Percentiles rank a stretch among this genome's conserved stretches.
These are phyloP conservation scores for Mus spretus DNA, from an alignment of 2,797 vertebrate genomes.

Conservation along the genomic window DNA sequence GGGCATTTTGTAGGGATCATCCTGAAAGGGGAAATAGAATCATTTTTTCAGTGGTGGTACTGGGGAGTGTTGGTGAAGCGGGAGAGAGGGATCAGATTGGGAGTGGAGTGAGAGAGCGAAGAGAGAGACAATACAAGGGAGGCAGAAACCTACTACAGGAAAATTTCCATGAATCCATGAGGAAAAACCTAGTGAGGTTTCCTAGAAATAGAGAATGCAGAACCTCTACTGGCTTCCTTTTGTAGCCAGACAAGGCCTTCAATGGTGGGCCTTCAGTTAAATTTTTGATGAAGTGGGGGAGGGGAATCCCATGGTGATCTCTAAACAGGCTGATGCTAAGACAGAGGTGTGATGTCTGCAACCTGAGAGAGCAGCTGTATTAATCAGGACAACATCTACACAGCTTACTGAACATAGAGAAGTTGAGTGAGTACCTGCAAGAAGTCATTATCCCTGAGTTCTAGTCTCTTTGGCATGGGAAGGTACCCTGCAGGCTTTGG, in stretches of 20 bases:
- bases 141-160: no score
- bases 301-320: not conserved
- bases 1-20: not conserved
- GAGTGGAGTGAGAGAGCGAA: fast-evolving
- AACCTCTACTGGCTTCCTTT: not conserved
- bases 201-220: not conserved
- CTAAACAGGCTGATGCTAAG: not conserved
- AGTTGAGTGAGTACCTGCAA: not conserved
- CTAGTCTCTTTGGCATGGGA: not conserved
- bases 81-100: fast-evolving
- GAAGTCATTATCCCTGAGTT: not conserved
- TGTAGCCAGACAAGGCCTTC: not conserved
- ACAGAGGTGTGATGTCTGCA: not conserved
- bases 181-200: not conserved
- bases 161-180: not conserved
- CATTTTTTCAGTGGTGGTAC: not conserved
- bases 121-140: not conserved
- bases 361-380: not conserved
- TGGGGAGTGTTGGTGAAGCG: not conserved
- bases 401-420: not conserved
- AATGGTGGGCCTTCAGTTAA: not conserved
- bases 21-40: not conserved
- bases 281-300: not conserved
- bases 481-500: not conserved
- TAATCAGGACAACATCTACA: no score